These are phyloP conservation scores for Drosophila monieri DNA, from an alignment of 2,888 invertebrate species.

Conservation along the genomic window DNA sequence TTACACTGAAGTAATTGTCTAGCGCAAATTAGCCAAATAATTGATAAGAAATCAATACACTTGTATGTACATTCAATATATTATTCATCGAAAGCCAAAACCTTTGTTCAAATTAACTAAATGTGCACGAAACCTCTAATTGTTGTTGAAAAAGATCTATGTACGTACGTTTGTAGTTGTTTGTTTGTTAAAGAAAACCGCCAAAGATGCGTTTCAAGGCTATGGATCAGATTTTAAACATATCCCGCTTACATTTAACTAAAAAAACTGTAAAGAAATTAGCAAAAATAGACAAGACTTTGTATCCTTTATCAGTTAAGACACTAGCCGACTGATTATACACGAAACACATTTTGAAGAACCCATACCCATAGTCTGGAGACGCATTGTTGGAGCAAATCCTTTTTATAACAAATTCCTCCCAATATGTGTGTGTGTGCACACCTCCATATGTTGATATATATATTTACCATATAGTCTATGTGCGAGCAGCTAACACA, in stretches of 20 bases:
- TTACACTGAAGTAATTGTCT: slow-evolving; percentile 21
- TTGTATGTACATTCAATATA: slow-evolving; percentile 8
- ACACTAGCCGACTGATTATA: slow-evolving; percentile 8
- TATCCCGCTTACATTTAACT: slow-evolving; percentile 16
- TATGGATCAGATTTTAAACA: slow-evolving; percentile 11
- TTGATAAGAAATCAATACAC: slow-evolving; percentile 23
- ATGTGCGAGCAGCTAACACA: slow-evolving; percentile 23
- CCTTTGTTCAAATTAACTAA: slow-evolving; percentile 31
- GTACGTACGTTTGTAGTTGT: slow-evolving; percentile 41
- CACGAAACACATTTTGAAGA: neutral
- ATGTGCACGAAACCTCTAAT: slow-evolving; percentile 48
- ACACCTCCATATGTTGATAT: slow-evolving; percentile 25
- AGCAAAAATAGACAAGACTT: neutral
- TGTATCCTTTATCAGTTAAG: neutral
- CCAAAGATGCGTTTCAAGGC: slow-evolving; percentile 10
- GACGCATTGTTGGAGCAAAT: neutral
- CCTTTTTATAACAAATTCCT: slow-evolving; percentile 14
- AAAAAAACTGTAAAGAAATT: neutral
- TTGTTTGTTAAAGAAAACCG: slow-evolving; percentile 30
- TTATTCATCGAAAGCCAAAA: slow-evolving; percentile 18
- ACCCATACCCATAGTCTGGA: neutral
- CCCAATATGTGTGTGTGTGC: slow-evolving; percentile 3
- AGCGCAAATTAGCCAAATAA: slow-evolving; percentile 35
- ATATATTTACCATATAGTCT: slow-evolving; percentile 47
- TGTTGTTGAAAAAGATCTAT: slow-evolving; percentile 57